phyloP scores from a whole-genome alignment of 2,888 invertebrate genomes.

The Ctena decussata region DNA sequence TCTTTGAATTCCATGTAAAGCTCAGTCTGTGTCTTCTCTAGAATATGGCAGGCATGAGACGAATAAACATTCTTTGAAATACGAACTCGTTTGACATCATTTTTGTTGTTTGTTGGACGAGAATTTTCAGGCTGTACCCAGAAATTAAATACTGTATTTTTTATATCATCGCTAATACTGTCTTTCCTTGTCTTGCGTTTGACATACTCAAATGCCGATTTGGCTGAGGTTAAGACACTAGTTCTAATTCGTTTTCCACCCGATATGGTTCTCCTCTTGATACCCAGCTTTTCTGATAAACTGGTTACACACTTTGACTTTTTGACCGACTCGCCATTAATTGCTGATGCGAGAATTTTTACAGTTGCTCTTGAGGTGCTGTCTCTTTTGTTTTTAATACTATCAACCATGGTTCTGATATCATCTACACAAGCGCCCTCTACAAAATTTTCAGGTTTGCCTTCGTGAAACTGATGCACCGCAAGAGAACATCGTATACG shows the following conservation, averaged over 20 bases:
- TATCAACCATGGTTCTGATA: neutral
- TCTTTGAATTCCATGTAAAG: slow-evolving; percentile 28
- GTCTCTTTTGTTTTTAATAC: slow-evolving; percentile 27
- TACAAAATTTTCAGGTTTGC: neutral
- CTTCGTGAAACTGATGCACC: neutral
- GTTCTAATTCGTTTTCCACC: slow-evolving; percentile 20
- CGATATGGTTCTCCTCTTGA: slow-evolving; percentile 15
- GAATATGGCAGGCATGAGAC: slow-evolving; percentile 21
- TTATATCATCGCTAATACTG: neutral
- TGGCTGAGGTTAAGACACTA: slow-evolving; percentile 6
- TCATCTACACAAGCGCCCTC: slow-evolving; percentile 1
- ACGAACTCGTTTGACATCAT: slow-evolving; percentile 32
- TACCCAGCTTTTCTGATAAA: slow-evolving; percentile 24
- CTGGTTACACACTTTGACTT: slow-evolving; percentile 13
- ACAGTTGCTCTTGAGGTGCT: slow-evolving; percentile 4
- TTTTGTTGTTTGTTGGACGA: slow-evolving; percentile 32
- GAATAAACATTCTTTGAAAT: slow-evolving; percentile 28
- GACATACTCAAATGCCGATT: slow-evolving; percentile 27
- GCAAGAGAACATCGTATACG: slow-evolving; percentile 10
- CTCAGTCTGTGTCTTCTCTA: slow-evolving; percentile 45
- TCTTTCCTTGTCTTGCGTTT: slow-evolving; percentile 25
- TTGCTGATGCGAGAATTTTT: slow-evolving; percentile 8
- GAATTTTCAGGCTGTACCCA: slow-evolving; percentile 30
- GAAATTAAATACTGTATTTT: slow-evolving; percentile 27
- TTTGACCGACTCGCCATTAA: slow-evolving; percentile 33